phyloP scores from a whole-genome alignment of 2,113 vertebrate genomes.

The Larimichthys crocea region DNA sequence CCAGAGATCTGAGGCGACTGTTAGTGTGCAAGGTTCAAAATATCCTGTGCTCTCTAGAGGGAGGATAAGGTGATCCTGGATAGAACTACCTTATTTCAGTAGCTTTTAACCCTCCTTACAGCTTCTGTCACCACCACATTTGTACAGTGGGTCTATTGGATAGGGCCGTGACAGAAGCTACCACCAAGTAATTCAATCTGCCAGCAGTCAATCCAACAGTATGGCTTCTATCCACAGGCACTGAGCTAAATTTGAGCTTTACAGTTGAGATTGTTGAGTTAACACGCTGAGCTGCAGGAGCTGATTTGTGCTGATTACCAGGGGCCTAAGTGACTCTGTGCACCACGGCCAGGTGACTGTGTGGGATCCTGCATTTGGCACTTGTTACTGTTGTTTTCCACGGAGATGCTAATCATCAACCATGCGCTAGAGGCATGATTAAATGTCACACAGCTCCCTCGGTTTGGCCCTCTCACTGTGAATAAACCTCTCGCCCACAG shows the following conservation, averaged over 20 bases:
- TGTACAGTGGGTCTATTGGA: not conserved
- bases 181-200: not conserved
- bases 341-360: conserved; percentile 61
- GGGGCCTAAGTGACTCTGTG: conserved; percentile 35
- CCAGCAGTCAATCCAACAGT: not conserved
- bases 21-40: not conserved
- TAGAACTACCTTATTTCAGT: not conserved
- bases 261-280: conserved; percentile 36
- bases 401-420: conserved; percentile 75
- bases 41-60: not conserved
- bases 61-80: not conserved
- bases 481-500: conserved; percentile 56
- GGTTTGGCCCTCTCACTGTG: conserved; percentile 55
- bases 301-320: conserved; percentile 58
- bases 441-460: conserved; percentile 71
- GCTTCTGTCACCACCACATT: not conserved
- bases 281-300: conserved; percentile 35
- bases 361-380: conserved; percentile 62
- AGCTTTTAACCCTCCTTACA: not conserved
- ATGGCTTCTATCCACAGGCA: not conserved
- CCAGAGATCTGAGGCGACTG: not conserved
- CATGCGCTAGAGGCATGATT: conserved; percentile 65
- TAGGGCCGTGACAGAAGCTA: conserved; percentile 6
- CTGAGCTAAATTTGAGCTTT: conserved; percentile 23
- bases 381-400: conserved; percentile 66